These are phyloP conservation scores for Mimachlamys varia DNA, from an alignment of 2,888 invertebrate species.

Conservation along the genomic window DNA sequence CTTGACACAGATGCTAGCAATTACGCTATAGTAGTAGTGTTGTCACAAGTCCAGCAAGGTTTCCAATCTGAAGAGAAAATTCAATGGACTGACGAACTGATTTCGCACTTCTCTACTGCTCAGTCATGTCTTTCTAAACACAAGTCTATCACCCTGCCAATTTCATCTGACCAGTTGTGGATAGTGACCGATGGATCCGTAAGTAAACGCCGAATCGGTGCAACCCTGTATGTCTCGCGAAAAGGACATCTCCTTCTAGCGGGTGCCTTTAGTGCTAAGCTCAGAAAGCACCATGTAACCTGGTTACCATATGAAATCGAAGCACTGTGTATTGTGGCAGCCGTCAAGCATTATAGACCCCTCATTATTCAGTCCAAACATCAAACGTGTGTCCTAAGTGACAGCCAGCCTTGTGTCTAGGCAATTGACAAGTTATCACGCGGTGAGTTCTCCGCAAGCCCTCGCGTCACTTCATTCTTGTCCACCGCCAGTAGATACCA, in stretches of 20 bases:
- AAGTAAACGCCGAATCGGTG: slow-evolving; percentile 57
- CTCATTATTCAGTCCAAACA: slow-evolving; percentile 55
- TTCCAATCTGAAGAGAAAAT: too few relatives aligned
- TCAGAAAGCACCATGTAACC: slow-evolving; percentile 56
- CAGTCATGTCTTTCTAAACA: background rate
- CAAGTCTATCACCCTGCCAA: slow-evolving; percentile 52
- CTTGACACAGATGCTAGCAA: too few relatives aligned
- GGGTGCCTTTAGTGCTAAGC: slow-evolving; percentile 64
- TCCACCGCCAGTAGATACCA: slow-evolving; percentile 54
- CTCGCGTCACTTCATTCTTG: slow-evolving; percentile 57
- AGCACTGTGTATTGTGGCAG: slow-evolving; percentile 58
- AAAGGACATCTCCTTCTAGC: slow-evolving; percentile 50
- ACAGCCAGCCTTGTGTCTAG: slow-evolving; percentile 63
- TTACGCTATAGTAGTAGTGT: too few relatives aligned
- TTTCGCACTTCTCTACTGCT: too few relatives aligned
- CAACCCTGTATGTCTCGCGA: slow-evolving; percentile 58
- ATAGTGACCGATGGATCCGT: slow-evolving; percentile 58
- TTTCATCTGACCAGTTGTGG: slow-evolving; percentile 49
- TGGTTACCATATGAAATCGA: slow-evolving; percentile 65
- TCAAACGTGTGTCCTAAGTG: slow-evolving; percentile 55
- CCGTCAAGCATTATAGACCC: slow-evolving; percentile 60
- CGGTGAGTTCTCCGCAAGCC: slow-evolving; percentile 61
- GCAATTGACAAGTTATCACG: slow-evolving; percentile 58
- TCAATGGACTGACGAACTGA: too few relatives aligned
- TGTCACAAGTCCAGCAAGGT: too few relatives aligned